Evolutionary conservation across 2,797 vertebrate species (phyloP), one percentile per base, ranked within the genome.

Genomic region (Sebastes glaucus): DNA sequence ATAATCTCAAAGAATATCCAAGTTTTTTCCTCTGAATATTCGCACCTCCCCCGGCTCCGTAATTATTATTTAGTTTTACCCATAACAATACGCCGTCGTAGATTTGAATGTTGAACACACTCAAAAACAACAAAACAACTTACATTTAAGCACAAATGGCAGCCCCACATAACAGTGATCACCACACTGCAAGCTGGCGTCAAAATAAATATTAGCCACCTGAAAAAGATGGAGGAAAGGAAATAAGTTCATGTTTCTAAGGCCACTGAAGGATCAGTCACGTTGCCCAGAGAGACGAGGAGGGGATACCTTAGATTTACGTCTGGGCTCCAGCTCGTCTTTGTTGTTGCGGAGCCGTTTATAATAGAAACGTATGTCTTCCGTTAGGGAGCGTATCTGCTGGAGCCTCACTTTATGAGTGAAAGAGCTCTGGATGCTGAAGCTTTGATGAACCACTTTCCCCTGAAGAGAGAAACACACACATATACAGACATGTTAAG

Each of bases 151-250:
- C 38, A 99, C 93, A 95, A 99, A 99, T 74, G 98, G 98, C 86
- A 99, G 93, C 90, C 99, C 99, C 87, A 97, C 96, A 82, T 99
- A 99, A 96, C 99, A 99, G 76, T 96, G 97, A 95, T 98, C 97
- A 82, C 97, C 97, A 94, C 99, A 99, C 67, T 97, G 97, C 85
- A 98, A 96, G 92, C 96, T 93, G 91, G 98, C 96, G 75, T 99
- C 98, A 96, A 99, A 99, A 96, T 99, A 99, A 96, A 99, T 96
- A 96, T 99, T 99, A 93, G 98, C 99, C 84, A 99, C 97, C 99
- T 99, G 95, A 23, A 96, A 96, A 93, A 94, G 35, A 90, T 32
- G 28, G 30, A 80, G 33, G 81, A 87, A 68, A 61, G 75, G 78
- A 78, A 77, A 55, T 74, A 42, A 55, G 64, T n/a, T 77, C 3